Evolutionary conservation across 2,797 vertebrate species (phyloP).

Genomic region (Acanthornis magna): DNA sequence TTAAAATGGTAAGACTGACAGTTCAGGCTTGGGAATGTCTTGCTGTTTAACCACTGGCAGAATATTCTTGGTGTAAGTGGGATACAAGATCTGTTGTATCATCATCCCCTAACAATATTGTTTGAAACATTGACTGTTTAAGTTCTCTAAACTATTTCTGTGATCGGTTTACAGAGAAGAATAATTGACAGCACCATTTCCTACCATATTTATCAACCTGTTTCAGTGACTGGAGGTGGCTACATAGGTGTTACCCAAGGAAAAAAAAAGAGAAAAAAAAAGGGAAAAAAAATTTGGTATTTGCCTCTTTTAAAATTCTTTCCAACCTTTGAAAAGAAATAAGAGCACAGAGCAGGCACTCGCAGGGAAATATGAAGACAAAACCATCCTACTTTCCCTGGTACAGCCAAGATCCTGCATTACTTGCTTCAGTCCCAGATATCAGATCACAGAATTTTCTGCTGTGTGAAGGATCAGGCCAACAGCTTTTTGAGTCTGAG

Average conservation of each 20-base stretch:
- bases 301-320: conserved; percentile 28
- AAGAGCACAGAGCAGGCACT: neutral
- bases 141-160: neutral
- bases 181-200: neutral
- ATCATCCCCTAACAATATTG: neutral
- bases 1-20: conserved; percentile 3
- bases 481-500: neutral
- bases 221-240: neutral
- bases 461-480: conserved; percentile 9
- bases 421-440: neutral
- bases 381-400: neutral
- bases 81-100: neutral
- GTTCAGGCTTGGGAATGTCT: neutral
- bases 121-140: neutral
- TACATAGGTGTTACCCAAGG: neutral
- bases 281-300: neutral
- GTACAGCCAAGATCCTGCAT: neutral
- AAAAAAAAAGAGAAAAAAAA: neutral
- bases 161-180: neutral
- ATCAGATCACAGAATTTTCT: neutral
- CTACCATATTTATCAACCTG: neutral
- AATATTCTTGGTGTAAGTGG: neutral
- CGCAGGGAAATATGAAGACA: neutral
- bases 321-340: neutral
- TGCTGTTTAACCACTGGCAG: neutral